These are phyloP conservation scores for Desmophyllum pertusum DNA, from an alignment of 92 coral and sea anemone genomes.

Conservation along the genomic window DNA sequence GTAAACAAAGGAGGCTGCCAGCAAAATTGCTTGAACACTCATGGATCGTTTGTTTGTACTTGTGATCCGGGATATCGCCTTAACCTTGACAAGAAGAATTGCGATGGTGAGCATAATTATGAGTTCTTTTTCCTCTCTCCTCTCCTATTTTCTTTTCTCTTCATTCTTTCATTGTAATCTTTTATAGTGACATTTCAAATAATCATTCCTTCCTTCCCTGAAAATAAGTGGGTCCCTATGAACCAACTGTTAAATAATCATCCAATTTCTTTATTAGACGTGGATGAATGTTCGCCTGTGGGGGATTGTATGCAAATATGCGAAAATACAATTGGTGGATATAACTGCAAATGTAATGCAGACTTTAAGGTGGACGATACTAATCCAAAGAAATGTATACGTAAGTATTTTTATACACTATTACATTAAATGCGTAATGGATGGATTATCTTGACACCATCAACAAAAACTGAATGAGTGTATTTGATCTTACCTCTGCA, in stretches of 20 bases:
- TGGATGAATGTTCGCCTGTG: conserved; percentile 55
- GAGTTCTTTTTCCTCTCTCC: not conserved
- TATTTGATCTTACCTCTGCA: too few relatives aligned
- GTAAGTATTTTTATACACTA: conserved; percentile 57
- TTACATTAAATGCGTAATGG: too few relatives aligned
- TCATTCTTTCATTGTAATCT: not conserved
- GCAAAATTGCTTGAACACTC: conserved; percentile 22
- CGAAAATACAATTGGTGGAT: conserved; percentile 50
- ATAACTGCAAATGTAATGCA: conserved; percentile 57
- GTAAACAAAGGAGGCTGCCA: conserved; percentile 22
- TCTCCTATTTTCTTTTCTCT: not conserved
- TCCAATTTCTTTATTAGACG: conserved; percentile 10
- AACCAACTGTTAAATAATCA: too few relatives aligned
- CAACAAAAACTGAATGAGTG: too few relatives aligned
- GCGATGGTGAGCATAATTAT: conserved; percentile 31
- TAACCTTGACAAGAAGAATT: conserved; percentile 34
- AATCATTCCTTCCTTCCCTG: not conserved
- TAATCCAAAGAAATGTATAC: conserved; percentile 52
- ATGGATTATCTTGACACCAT: too few relatives aligned
- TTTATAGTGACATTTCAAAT: too few relatives aligned
- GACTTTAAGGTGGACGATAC: conserved; percentile 54
- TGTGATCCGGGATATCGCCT: conserved; percentile 57
- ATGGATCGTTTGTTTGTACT: conserved; percentile 40
- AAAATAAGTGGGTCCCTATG: too few relatives aligned
- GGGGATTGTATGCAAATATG: conserved; percentile 60